These are phyloP conservation scores for Erythrolamprus reginae DNA, from an alignment of 2,113 vertebrate species.

Conservation along the genomic window DNA sequence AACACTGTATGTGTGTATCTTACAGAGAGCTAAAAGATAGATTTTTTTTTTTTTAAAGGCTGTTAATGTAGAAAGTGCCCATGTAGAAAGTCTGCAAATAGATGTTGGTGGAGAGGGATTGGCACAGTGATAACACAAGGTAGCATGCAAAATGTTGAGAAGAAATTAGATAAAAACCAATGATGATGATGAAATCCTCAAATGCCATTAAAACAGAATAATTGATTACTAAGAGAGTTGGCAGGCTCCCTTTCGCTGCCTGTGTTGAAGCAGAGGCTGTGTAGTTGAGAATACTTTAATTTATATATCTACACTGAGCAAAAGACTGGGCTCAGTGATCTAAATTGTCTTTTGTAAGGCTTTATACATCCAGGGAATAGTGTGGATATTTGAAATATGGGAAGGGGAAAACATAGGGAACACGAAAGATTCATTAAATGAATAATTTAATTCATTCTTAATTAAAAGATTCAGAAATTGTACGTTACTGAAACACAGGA, in stretches of 20 bases:
- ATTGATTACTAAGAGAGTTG: not conserved
- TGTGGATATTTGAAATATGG: not conserved
- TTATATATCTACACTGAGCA: not conserved
- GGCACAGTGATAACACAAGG: not conserved
- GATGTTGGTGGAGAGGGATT: not conserved
- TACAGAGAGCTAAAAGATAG: not conserved
- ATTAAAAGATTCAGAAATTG: too few species aligned
- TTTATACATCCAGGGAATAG: not conserved
- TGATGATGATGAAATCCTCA: not conserved
- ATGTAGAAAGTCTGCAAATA: not conserved
- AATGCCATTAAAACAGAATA: not conserved
- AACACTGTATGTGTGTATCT: not conserved
- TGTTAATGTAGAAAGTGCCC: not conserved
- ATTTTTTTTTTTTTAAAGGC: not conserved
- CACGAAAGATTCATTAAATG: not conserved
- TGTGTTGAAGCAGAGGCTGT: not conserved
- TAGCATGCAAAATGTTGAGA: not conserved
- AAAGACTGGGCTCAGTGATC: not conserved
- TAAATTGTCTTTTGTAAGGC: not conserved
- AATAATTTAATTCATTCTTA: too few species aligned
- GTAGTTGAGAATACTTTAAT: not conserved
- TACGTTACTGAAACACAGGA: not conserved
- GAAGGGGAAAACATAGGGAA: not conserved
- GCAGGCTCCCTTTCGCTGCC: not conserved
- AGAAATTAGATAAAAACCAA: not conserved